Evolutionary conservation across 1,140 invertebrate genomes (phyloP), one percentile per base, ranked within the genome.

Genomic region (Gonatopus flavifemur): DNA sequence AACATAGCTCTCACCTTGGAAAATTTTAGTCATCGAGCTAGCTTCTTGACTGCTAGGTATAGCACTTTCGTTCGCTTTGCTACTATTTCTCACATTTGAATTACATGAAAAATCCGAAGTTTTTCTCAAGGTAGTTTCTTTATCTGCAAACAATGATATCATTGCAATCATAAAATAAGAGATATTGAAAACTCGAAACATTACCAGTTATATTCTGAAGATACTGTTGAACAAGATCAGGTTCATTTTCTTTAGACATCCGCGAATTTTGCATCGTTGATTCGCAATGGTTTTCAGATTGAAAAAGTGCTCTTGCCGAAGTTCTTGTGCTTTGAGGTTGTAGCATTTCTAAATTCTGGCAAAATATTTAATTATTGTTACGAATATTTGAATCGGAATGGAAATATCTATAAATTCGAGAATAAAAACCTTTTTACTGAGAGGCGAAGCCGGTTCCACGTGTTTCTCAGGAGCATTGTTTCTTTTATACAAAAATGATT

Each of bases 341-440:
- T 21, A 80, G 51, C 59, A 79, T 63, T 35, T 73, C 63, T 30
- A 80, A 57, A 51, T 70, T 78, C 74, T 79, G 22, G 51, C 59
- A 66, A 56, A 44, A n/a, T 22, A 44, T n/a, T 6, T 8, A 24
- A 31, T 40, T 18, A 31, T 31, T 24, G 20, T 12, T n/a, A 47
- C 39, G 15, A 49, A n/a, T 22, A 1, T 3, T 36, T 33, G 2
- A 42, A 49, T 53, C 24, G 19, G 2, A 36, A 47, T 39, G 48
- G 12, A 30, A 37, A 42, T 32, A 43, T 38, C 20, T 44, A 13
- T 3, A 13, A 49, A 22, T 32, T 47, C 54, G n/a, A n/a, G n/a
- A n/a, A n/a, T n/a, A n/a, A n/a, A n/a, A n/a, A 80, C 82, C 70
- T 82, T 83, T 69, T 86, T 85, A 59, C 83, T 84, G 3, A 85